Percentiles rank a stretch among this genome's conserved stretches.
Evolutionary conservation across 23 tunicate species (phyloP).

Genomic region (Ascidia mentula): DNA sequence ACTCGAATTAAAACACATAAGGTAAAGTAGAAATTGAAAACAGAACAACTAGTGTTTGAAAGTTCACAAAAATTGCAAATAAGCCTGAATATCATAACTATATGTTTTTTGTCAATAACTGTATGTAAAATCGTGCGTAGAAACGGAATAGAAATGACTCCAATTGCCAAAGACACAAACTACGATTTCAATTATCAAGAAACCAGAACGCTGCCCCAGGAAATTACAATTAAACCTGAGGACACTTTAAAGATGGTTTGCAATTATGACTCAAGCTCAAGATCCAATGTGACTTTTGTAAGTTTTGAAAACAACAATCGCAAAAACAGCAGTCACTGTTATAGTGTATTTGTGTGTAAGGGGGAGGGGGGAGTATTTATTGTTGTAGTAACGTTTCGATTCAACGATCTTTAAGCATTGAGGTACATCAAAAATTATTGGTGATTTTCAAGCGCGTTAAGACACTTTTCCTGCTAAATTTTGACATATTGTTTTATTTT

Average conservation of each 20-base stretch:
- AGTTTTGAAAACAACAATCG: too few relatives aligned
- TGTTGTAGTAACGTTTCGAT: too few relatives aligned
- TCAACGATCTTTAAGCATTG: too few relatives aligned
- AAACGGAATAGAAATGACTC: background rate
- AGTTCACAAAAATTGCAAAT: background rate
- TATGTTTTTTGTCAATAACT: background rate
- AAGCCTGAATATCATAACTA: background rate
- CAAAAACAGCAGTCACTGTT: too few relatives aligned
- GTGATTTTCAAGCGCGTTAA: too few relatives aligned
- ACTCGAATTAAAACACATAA: slow-evolving; percentile 40
- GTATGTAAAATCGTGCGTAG: background rate
- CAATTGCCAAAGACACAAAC: background rate
- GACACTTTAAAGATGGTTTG: background rate
- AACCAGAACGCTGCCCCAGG: background rate
- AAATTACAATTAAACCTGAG: background rate
- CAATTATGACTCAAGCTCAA: background rate
- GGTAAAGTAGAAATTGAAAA: slow-evolving; percentile 11
- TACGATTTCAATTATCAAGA: slow-evolving; percentile 20
- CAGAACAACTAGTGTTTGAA: background rate
- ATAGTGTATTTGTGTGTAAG: too few relatives aligned
- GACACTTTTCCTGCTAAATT: too few relatives aligned
- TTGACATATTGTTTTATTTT: too few relatives aligned
- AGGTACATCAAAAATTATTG: too few relatives aligned
- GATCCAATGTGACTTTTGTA: background rate
- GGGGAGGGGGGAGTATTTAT: too few relatives aligned